These are phyloP conservation scores for Drosophila mettleri DNA, from an alignment of 2,888 invertebrate genomes.

Conservation along the genomic window DNA sequence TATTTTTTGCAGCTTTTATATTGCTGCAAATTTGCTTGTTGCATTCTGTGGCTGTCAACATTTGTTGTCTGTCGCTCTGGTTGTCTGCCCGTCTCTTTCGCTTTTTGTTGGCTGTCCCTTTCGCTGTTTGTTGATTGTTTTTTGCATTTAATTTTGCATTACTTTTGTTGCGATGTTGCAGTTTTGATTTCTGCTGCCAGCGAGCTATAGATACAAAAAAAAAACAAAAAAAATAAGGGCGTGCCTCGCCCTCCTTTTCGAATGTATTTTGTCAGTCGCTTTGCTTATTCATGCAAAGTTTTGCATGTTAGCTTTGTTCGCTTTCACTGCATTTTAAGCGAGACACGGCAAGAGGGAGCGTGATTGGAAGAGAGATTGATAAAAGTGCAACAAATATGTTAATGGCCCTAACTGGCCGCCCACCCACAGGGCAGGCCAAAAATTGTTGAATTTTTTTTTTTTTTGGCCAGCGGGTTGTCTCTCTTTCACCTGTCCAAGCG, in stretches of 20 bases:
- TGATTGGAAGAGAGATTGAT: neutral
- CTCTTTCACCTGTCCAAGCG: slow-evolving; percentile 60
- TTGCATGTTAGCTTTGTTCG: slow-evolving; percentile 39
- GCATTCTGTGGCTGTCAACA: slow-evolving; percentile 62
- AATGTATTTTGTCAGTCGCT: slow-evolving; percentile 42
- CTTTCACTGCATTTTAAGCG: slow-evolving; percentile 66
- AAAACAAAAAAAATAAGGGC: slow-evolving; percentile 54
- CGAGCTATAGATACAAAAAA: slow-evolving; percentile 22
- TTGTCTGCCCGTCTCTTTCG: neutral
- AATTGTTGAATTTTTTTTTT: slow-evolving; percentile 13
- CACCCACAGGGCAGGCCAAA: slow-evolving; percentile 49
- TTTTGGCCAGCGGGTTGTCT: slow-evolving; percentile 53
- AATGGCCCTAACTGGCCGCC: slow-evolving; percentile 26
- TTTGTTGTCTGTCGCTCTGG: slow-evolving; percentile 27
- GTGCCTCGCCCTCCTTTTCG: slow-evolving; percentile 34
- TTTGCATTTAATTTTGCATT: slow-evolving; percentile 74
- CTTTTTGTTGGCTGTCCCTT: slow-evolving; percentile 11
- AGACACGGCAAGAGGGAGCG: neutral
- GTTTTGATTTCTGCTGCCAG: slow-evolving; percentile 69
- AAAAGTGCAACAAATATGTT: slow-evolving; percentile 55
- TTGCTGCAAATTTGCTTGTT: slow-evolving; percentile 45
- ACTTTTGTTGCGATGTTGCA: slow-evolving; percentile 63
- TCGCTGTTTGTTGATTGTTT: slow-evolving; percentile 59
- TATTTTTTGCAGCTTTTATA: slow-evolving; percentile 11
- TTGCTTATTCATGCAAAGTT: slow-evolving; percentile 69